Base-by-base conservation (phyloP, 2,888 invertebrate genomes). In the Dorcus hopei region DNA sequence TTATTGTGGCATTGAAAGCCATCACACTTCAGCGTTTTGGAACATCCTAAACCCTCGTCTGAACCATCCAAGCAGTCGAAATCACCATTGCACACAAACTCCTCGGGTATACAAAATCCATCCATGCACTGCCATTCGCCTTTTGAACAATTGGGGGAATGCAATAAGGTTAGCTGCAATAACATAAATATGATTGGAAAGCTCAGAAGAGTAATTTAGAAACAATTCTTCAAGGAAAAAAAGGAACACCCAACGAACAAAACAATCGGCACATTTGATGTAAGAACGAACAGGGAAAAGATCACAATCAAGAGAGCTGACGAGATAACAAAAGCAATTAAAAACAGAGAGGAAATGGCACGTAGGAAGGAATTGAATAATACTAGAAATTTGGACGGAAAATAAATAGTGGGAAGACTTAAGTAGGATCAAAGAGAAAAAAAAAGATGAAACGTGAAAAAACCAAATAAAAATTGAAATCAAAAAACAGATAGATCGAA, bases 1-100 rank as follows among this genome's bases (percentile, higher is more conserved):
- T 80, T 79, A 66, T 83, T 82, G 8, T 73, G 74, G 65, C 91
- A 91, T 19, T 77, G 74, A 72, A 87, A 91, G 0, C 85, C 87
- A 14, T 79, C 79, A 72, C 90, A 90, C 0, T 76, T 77, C 0
- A 77, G 72, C 2, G 77, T 70, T 14, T 69, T 69, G 2, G 74
- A 71, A 63, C 83, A 83, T 1, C 78, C 78, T 8, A 76, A 58
- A 3, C 69, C 72, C 68, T 80, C 80, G 68, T 80, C 80, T 0
- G 77, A 76, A 11, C 74, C 74, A 64, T 79, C 79, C 26, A 74
- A 58, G 64, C 80, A 80, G 56, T 80, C 78, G 5, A 59, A 4
- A 57, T 73, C 72, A 2, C 74, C 76, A 61, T 80, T 77, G 59
- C 80, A 80, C 3, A 79, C 76, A 70, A 74, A 75, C 9, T 75